Base-by-base conservation (phyloP, 2,113 vertebrate genomes). In the Spheniscus mendiculus region DNA sequence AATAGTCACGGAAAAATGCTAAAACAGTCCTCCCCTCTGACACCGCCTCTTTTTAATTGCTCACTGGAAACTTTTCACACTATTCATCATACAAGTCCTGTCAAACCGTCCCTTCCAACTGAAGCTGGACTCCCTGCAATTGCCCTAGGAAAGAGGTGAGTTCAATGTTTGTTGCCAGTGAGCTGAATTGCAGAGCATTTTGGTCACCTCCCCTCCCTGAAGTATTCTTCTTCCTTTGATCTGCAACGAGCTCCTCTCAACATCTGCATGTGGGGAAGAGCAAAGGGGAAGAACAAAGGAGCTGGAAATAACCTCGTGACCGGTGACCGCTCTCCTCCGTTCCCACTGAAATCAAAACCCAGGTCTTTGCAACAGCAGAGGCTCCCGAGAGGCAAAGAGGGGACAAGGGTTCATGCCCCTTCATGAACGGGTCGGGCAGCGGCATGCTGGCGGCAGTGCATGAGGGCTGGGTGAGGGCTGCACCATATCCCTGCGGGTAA, bases 291-390 rank as follows among this genome's bases (percentile, higher is more conserved):
- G 23, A 84, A 55, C 44, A 42, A 69, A 78, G 36, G 45, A 83
- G n/a, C 34, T 52, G 22, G 36, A 73, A 53, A 40, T 30, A 62
- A 58, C 55, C 26, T 65, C 2, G 0, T 1, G 47, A 40, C 30
- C 3, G 0, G 0, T 1, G 47, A 40, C 30, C 3, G 0, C 21
- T 36, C 29, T 76, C 20, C 38, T 93, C 16, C 32, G 55, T 85
- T 78, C 11, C 30, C 26, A 4, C 27, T 1, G 0, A 20, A 73
- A 65, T 12, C n/a, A 55, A 85, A 71, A 0, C 42, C 55, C 52
- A 36, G 13, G 8, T 90, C 72, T 87, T 26, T n/a, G 29, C 70
- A 30, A 11, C 36, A 50, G 22, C 42, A 56, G 82, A 44, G 53
- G 45, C 14, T 81, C n/a, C 58, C 45, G 40, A 61, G 38, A 44